Evolutionary conservation across 2,888 invertebrate genomes (phyloP), one percentile per base, ranked within the genome.

Genomic region (Leptinotarsa peninsularis): DNA sequence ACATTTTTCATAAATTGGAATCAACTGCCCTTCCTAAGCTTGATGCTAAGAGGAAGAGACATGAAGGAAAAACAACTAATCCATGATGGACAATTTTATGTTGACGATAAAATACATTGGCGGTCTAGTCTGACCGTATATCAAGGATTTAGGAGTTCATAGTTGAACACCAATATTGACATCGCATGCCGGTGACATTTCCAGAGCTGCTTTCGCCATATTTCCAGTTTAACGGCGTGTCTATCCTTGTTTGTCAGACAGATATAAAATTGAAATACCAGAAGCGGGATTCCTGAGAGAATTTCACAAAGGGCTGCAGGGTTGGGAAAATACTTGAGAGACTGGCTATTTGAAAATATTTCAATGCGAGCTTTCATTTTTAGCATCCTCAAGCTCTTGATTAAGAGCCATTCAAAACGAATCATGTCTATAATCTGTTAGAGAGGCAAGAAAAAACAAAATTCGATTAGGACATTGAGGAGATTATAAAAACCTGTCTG

Each of bases 131-230:
- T 74, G 74, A 75, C 74, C 76, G 69, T 80, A 79, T 78, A 76
- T 81, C 79, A 80, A 78, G 79, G 75, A 78, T 79, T 78, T 79
- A 78, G 78, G 78, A 79, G 81, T 77, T 80, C 72, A 77, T 74
- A 79, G 79, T 82, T 79, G 79, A 81, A 80, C 79, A 80, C 78
- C 76, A 74, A 76, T 81, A 80, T 82, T 81, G 83, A 83, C 83
- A 83, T 81, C 81, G 77, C 79, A 81, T 82, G 83, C 79, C 75
- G 72, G 71, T 81, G 83, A 82, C 83, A 78, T 82, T 84, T 84
- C 76, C 81, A 83, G 82, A 84, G 82, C 80, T 75, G 80, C 78
- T 79, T 80, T 75, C 76, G 75, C 71, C 66, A 69, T 79, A 76
- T 79, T 76, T 69, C 66, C 63, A 74, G 71, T 79, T 76, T 74